Percentiles rank a stretch among this genome's conserved stretches.
Evolutionary conservation across 2,797 vertebrate species (phyloP).

Genomic region (Poecilia wingei): DNA sequence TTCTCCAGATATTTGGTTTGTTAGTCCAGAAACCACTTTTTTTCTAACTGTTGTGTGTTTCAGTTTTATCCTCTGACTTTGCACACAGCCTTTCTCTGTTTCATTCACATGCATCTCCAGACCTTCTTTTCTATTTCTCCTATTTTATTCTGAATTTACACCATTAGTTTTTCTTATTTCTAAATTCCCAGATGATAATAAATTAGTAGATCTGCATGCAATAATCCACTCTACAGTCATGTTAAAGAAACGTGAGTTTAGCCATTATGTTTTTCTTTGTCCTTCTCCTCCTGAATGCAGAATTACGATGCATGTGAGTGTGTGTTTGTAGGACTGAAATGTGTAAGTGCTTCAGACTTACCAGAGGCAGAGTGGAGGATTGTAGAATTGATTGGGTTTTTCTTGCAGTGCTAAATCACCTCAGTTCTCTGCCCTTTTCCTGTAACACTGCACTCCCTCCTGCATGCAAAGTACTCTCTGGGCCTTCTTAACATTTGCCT

Average conservation of each 20-base stretch:
- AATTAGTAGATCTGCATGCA: conserved; percentile 13
- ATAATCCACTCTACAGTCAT: background rate
- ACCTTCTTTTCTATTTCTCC: conserved; percentile 3
- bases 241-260: conserved; percentile 17
- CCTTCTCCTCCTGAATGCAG: conserved; percentile 9
- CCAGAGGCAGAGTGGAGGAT: conserved; percentile 57
- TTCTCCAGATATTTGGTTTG: conserved; percentile 28
- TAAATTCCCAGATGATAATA: background rate
- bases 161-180: conserved; percentile 1
- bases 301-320: conserved; percentile 10
- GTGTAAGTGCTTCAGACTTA: conserved; percentile 53
- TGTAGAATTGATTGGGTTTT: conserved; percentile 64
- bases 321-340: conserved; percentile 13
- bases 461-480: conserved; percentile 58
- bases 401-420: conserved; percentile 60
- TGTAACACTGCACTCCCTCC: conserved; percentile 44
- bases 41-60: conserved; percentile 6
- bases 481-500: conserved; percentile 29
- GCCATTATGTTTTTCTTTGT: conserved; percentile 16
- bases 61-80: conserved; percentile 8
- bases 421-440: conserved; percentile 42
- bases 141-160: background rate
- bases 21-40: conserved; percentile 13
- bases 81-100: background rate
- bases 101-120: conserved; percentile 11